A percentile compares a stretch with the other conserved stretches of the same genome.
These are phyloP conservation scores for Pomatorhinus ruficollis DNA, from an alignment of 2,113 vertebrate species.

Conservation along the genomic window DNA sequence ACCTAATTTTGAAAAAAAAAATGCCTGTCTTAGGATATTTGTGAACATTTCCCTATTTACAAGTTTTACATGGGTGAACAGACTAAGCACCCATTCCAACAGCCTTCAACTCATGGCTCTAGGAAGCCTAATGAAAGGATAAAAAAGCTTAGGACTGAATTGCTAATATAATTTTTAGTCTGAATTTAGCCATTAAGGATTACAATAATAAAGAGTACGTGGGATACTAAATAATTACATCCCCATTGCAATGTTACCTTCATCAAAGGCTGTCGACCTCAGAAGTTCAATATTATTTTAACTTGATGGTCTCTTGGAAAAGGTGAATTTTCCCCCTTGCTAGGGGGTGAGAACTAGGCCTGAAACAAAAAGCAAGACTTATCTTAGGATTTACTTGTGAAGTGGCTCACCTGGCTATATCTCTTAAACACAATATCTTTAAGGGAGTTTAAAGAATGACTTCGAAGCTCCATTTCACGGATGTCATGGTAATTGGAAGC, in stretches of 20 bases:
- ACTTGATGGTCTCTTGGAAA: not conserved
- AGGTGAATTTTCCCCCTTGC: not conserved
- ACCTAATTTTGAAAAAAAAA: not conserved
- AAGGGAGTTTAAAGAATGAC: conserved; percentile 83
- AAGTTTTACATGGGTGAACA: not conserved
- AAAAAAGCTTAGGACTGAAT: not conserved
- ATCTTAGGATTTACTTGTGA: not conserved
- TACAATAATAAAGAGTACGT: not conserved
- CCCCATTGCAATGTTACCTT: not conserved
- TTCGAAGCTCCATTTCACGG: conserved; percentile 85
- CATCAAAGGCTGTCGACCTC: conserved; percentile 1
- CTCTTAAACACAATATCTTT: conserved; percentile 86
- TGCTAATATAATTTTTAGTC: not conserved
- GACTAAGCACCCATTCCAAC: not conserved
- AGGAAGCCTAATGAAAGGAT: not conserved
- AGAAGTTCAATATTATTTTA: conserved; percentile 10
- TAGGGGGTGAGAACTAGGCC: conserved; percentile 13
- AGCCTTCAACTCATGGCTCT: not conserved
- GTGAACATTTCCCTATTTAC: not conserved
- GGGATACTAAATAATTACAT: not conserved
- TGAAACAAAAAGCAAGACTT: conserved; percentile 32
- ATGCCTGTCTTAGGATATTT: not conserved
- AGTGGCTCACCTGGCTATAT: conserved; percentile 79
- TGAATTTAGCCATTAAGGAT: not conserved
- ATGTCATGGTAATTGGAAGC: conserved; percentile 80